Evolutionary conservation across 2,113 vertebrate genomes (phyloP), one percentile per base, ranked within the genome.

Genomic region (Sterrhoptilus dennistouni): DNA sequence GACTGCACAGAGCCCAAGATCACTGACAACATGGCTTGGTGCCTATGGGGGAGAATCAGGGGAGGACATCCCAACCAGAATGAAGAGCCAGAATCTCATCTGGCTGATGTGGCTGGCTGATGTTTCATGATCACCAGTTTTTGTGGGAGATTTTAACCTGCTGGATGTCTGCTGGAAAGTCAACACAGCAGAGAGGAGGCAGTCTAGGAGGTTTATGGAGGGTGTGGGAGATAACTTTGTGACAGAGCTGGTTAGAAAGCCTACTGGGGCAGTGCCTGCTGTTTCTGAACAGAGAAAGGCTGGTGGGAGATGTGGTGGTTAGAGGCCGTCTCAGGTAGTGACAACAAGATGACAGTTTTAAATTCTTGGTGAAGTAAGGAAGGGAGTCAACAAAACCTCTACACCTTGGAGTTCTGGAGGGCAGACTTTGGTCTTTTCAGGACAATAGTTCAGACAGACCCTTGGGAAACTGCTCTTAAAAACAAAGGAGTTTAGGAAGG

Each of bases 301-400:
- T 59, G 69, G 33, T 29, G 36, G 28, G 12, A 74, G 27, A 74
- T 52, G 28, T 0, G 0, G 31, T 33, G 60, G 23, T 4, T 45
- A 15, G 52, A 80, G 25, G 31, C 18, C 0, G 0, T 33, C 42
- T 42, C 33, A 8, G 42, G 35, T 7, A 72, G 25, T 0, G 0
- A 72, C 12, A 35, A 72, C 2, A 21, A 65, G 57, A 80, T 36
- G 4, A 61, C 9, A 49, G 27, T 50, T 72, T 44, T 45, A 52
- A 36, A 38, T 45, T 89, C 59, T 24, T 0, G 0, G 18, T 50
- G 22, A 88, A 44, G 14, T 13, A 57, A 33, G 35, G 22, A 72
- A 64, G 12, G 2, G 21, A 15, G 9, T 31, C 42, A 72, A 80
- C 21, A 57, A 88, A 88, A 65, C 50, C 27, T 20, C 27, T 38